phyloP scores from a whole-genome alignment of 2,113 vertebrate species.

The Lonchura striata region DNA sequence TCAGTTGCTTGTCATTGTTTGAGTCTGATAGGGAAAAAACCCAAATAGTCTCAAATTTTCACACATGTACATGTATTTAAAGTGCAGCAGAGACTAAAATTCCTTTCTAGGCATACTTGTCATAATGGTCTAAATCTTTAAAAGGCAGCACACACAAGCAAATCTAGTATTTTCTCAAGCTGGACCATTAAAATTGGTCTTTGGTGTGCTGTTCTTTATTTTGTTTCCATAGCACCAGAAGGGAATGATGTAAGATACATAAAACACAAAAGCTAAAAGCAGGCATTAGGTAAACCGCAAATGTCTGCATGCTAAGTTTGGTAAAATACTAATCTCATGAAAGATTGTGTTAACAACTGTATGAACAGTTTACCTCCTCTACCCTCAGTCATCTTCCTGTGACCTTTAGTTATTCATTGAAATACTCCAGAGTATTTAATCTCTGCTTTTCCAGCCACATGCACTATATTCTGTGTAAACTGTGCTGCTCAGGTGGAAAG shows the following conservation, averaged over 20 bases:
- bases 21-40: slow-evolving; percentile 24
- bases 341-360: neutral
- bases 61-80: neutral
- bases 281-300: neutral
- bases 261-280: neutral
- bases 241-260: neutral
- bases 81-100: neutral
- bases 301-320: neutral
- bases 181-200: neutral
- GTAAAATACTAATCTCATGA: neutral
- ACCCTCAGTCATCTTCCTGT: neutral
- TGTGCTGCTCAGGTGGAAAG: neutral
- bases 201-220: neutral
- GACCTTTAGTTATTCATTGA: neutral
- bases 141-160: neutral
- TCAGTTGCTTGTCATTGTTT: neutral
- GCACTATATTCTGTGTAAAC: neutral
- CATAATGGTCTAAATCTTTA: neutral
- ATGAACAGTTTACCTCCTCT: neutral
- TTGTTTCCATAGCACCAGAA: neutral
- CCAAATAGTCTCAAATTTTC: neutral
- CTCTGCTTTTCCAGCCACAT: neutral
- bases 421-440: neutral
- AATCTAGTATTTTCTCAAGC: neutral
- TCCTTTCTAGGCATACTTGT: neutral